phyloP scores from a whole-genome alignment of 2,888 invertebrate genomes.

The Serripes groenlandicus region DNA sequence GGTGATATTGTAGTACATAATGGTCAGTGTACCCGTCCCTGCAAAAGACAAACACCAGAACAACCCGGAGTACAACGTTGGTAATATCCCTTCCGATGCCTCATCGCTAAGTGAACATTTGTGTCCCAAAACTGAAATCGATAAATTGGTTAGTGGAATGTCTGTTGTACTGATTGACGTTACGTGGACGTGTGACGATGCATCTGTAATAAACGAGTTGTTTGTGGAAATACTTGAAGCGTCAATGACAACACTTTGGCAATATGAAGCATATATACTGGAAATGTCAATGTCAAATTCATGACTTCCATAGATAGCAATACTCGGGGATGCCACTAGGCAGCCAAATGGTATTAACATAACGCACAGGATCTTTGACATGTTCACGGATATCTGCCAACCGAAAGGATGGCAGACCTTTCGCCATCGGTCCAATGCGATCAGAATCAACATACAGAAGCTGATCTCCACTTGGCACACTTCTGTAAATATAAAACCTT shows the following conservation, averaged over 20 bases:
- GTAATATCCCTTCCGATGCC: not conserved
- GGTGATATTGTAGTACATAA: not conserved
- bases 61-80: not conserved
- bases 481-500: constrained; percentile 2
- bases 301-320: constrained; percentile 10
- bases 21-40: not conserved
- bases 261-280: not conserved
- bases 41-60: constrained; percentile 10
- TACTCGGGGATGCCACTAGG: not conserved
- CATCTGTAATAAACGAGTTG: too few relatives aligned
- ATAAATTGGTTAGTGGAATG: not conserved
- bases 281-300: constrained; percentile 2
- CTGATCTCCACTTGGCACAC: not conserved
- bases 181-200: not conserved
- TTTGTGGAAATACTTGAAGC: too few relatives aligned
- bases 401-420: constrained; percentile 21
- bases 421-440: constrained; percentile 12
- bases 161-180: not conserved
- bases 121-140: not conserved
- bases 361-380: constrained; percentile 2
- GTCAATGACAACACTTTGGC: too few relatives aligned
- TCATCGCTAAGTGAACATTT: constrained; percentile 6
- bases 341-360: not conserved
- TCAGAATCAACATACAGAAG: not conserved
- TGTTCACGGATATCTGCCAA: not conserved